Conservation (phyloP, 2,888 invertebrate species). For the Luffia ferchaultella region DNA sequence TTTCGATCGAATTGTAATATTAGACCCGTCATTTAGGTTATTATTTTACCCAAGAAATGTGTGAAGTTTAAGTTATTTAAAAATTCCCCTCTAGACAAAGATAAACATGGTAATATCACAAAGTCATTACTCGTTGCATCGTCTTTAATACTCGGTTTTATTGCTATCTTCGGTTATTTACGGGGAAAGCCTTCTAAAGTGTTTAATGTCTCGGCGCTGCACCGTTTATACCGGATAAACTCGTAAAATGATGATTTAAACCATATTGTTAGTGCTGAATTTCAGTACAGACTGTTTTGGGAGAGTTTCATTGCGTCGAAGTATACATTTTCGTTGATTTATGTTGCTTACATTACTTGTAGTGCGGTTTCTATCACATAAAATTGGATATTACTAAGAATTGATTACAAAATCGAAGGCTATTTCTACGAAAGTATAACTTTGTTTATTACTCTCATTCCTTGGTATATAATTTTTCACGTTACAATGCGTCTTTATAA, state of each 20-base stretch:
- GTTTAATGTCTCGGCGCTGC: background rate
- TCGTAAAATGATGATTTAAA: background rate
- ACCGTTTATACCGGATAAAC: background rate
- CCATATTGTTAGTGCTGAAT: background rate
- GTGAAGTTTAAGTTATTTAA: too few relatives aligned
- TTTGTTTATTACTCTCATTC: too few relatives aligned
- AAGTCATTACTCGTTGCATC: background rate
- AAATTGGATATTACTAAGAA: background rate
- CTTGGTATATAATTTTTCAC: too few relatives aligned
- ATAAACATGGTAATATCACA: background rate
- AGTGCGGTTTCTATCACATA: background rate
- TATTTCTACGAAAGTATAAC: too few relatives aligned
- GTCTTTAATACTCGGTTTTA: background rate
- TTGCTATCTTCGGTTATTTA: background rate
- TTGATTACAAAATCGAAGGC: too few relatives aligned
- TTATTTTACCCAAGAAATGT: too few relatives aligned
- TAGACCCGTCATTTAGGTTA: too few relatives aligned
- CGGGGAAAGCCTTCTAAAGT: background rate
- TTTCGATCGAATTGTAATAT: too few relatives aligned
- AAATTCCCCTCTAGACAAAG: background rate
- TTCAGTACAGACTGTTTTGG: background rate
- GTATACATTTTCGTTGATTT: background rate
- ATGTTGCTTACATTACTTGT: background rate
- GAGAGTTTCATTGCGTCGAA: background rate
- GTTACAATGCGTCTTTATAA: too few relatives aligned